Percentiles rank a stretch among this genome's conserved stretches.
Conservation (phyloP, 2,113 vertebrate species). For the Ophthalmolycus amberensis region DNA sequence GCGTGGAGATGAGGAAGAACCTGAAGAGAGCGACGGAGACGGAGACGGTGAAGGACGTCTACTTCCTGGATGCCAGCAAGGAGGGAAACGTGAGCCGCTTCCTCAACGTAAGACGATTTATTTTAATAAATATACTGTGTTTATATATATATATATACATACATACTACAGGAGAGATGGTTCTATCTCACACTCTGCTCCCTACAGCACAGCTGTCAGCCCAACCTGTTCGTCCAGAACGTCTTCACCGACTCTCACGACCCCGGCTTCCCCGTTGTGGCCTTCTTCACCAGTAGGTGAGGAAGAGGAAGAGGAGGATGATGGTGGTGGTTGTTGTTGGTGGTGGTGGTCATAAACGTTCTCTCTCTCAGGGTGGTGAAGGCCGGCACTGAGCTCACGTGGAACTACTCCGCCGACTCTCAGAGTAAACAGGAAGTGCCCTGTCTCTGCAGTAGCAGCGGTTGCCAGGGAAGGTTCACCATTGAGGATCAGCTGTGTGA, state of each 20-base stretch:
- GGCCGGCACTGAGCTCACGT: constrained; percentile 93
- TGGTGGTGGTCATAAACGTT: neutral
- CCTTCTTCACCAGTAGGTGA: constrained; percentile 96
- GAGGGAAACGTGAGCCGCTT: constrained; percentile 97
- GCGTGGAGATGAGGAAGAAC: neutral
- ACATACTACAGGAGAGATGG: too few species aligned
- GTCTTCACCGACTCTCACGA: constrained; percentile 95
- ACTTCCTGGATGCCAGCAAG: constrained; percentile 89
- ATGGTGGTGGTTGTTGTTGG: neutral
- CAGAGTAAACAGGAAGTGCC: constrained; percentile 85
- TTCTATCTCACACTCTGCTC: neutral
- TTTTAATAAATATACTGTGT: too few species aligned
- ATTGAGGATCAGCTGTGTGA: constrained; percentile 60
- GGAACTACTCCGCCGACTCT: constrained; percentile 87
- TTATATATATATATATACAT: too few species aligned
- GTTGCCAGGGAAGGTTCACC: constrained; percentile 84
- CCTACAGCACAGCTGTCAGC: constrained; percentile 92
- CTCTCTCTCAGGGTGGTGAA: constrained; percentile 84
- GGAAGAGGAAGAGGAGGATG: neutral
- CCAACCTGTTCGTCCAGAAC: constrained; percentile 94
- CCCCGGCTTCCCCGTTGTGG: constrained; percentile 88
- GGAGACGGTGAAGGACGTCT: constrained; percentile 57
- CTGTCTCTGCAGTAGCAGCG: constrained; percentile 86
- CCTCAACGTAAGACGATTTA: constrained; percentile 85
- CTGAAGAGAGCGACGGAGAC: constrained; percentile 24